phyloP scores from a whole-genome alignment of 1,140 invertebrate genomes.

The Drosophila orena region DNA sequence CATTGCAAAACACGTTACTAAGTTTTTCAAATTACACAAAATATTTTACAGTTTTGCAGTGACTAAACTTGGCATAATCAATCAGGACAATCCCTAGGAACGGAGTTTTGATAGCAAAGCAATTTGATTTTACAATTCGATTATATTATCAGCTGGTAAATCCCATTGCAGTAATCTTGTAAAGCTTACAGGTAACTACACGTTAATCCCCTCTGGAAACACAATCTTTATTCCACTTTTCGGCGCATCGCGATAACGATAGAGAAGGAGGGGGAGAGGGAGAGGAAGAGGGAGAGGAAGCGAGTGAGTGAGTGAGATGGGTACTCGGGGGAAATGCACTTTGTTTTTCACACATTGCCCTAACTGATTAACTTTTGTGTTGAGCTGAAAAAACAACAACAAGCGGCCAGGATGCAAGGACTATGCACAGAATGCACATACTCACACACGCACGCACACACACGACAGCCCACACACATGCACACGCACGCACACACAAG shows the following conservation, averaged over 20 bases:
- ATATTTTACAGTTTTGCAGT: constrained; percentile 19
- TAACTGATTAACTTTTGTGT: constrained; percentile 82
- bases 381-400: constrained; percentile 72
- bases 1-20: background rate
- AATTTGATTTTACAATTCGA: background rate
- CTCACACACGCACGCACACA: constrained; percentile 6
- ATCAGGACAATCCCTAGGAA: background rate
- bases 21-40: background rate
- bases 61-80: constrained; percentile 25
- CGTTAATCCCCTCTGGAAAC: constrained; percentile 20
- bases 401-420: constrained; percentile 48
- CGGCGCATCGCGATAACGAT: constrained; percentile 12
- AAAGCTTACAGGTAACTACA: constrained; percentile 25
- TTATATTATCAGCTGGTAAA: background rate
- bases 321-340: constrained; percentile 67
- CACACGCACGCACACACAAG: constrained; percentile 1
- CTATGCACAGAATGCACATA: constrained; percentile 59
- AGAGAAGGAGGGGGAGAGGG: too few species aligned
- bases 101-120: background rate
- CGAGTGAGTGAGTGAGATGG: background rate
- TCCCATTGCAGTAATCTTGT: background rate
- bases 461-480: background rate
- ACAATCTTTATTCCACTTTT: constrained; percentile 1
- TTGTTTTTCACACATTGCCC: constrained; percentile 83
- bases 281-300: background rate